Percentiles rank a stretch among this genome's conserved stretches.
Conservation (phyloP, 2,888 invertebrate genomes). For the Thyatira batis region DNA sequence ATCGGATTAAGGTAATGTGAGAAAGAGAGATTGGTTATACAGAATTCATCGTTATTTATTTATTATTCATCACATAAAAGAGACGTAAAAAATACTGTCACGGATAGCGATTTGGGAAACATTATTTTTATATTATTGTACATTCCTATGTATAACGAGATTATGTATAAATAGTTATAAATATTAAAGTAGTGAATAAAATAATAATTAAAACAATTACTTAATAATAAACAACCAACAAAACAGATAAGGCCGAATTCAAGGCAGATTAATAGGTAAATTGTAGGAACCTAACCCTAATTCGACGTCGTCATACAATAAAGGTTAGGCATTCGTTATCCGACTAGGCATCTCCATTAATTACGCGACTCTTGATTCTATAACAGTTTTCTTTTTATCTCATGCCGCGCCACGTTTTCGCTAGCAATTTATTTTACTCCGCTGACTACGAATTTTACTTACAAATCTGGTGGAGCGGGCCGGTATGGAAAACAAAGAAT, state of each 20-base stretch:
- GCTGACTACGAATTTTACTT: slow-evolving; percentile 61
- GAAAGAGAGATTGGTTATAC: no score
- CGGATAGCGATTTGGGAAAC: no score
- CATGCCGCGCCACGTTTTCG: slow-evolving; percentile 41
- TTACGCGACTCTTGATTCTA: slow-evolving; percentile 59
- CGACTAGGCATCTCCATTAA: slow-evolving; percentile 54
- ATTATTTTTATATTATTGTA: no score
- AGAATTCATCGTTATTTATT: no score
- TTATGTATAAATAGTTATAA: no score
- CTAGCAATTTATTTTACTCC: slow-evolving; percentile 66
- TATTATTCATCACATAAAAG: no score
- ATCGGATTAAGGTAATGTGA: no score
- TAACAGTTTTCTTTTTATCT: slow-evolving; percentile 54
- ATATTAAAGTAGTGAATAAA: no score
- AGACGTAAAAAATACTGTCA: no score
- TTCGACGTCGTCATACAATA: slow-evolving; percentile 30
- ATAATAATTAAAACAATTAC: no score
- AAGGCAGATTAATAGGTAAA: neutral
- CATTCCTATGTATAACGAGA: no score
- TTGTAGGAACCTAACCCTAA: neutral
- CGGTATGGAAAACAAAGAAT: slow-evolving; percentile 24
- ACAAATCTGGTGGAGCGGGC: slow-evolving; percentile 45
- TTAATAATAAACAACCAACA: neutral
- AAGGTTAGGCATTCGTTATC: slow-evolving; percentile 40
- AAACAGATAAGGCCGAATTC: no score